Percentiles rank a stretch among this genome's conserved stretches.
Conservation (phyloP, 2,888 invertebrate genomes). For the Lycia hirtaria region DNA sequence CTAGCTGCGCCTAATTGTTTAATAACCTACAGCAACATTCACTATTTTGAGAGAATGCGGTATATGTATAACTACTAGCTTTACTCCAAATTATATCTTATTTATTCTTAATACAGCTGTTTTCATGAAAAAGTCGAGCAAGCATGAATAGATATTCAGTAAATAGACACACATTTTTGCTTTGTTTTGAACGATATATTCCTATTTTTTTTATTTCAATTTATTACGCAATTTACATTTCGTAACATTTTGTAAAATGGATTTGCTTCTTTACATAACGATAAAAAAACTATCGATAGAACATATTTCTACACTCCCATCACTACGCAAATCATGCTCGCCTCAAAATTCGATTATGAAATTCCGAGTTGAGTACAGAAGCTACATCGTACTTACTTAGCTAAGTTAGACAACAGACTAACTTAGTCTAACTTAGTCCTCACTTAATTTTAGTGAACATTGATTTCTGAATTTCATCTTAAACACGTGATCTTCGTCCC, state of each 20-base stretch:
- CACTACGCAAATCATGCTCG: slow-evolving; percentile 37
- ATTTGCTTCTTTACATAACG: background rate
- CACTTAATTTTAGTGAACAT: slow-evolving; percentile 11
- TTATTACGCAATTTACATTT: too few relatives aligned
- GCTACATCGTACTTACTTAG: slow-evolving; percentile 21
- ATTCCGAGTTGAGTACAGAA: slow-evolving; percentile 24
- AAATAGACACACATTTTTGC: too few relatives aligned
- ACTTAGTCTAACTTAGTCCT: slow-evolving; percentile 16
- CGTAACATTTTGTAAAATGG: background rate
- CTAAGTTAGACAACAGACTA: slow-evolving; percentile 12
- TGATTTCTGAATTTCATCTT: slow-evolving; percentile 17
- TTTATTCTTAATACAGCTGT: too few relatives aligned
- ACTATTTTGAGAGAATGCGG: too few relatives aligned
- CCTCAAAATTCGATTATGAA: slow-evolving; percentile 38
- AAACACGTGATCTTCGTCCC: background rate
- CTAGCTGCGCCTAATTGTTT: too few relatives aligned
- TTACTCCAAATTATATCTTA: too few relatives aligned
- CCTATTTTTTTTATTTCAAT: too few relatives aligned
- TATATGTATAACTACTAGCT: too few relatives aligned
- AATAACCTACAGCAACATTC: too few relatives aligned
- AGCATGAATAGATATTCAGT: too few relatives aligned
- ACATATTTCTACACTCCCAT: slow-evolving; percentile 11
- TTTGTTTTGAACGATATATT: too few relatives aligned
- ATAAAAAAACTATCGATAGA: slow-evolving; percentile 1
- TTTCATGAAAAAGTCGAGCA: too few relatives aligned